Conservation (phyloP, 2,797 vertebrate genomes). For the Brachyalestes nurse region DNA sequence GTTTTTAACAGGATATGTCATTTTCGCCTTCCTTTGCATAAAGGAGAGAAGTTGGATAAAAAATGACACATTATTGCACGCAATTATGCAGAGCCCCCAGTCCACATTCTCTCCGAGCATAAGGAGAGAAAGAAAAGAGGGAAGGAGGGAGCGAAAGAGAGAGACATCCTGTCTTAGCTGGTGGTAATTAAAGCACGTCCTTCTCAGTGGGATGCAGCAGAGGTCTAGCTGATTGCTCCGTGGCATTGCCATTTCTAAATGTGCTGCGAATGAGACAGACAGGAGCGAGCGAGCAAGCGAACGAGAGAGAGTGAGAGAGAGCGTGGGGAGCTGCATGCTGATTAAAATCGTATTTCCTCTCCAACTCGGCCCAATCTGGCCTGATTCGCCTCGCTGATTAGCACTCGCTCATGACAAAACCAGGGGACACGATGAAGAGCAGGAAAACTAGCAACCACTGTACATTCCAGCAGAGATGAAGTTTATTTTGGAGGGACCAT, state of each 20-base stretch:
- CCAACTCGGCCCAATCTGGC: constrained; percentile 55
- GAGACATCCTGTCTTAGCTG: constrained; percentile 54
- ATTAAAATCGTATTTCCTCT: constrained; percentile 65
- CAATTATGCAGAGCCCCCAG: constrained; percentile 49
- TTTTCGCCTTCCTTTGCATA: constrained; percentile 56
- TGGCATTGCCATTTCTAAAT: constrained; percentile 57
- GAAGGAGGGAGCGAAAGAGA: constrained; percentile 25
- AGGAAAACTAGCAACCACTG: constrained; percentile 41
- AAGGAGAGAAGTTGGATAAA: constrained; percentile 47
- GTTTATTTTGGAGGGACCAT: constrained; percentile 4
- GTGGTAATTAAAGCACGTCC: constrained; percentile 65
- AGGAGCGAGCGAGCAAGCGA: constrained; percentile 34
- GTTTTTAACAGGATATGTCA: constrained; percentile 60
- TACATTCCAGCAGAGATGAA: constrained; percentile 27
- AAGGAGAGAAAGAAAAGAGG: constrained; percentile 5
- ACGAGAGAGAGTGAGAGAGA: constrained; percentile 42
- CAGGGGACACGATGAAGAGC: constrained; percentile 46
- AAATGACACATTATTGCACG: constrained; percentile 55
- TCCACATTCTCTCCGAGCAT: constrained; percentile 26
- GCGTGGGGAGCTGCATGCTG: constrained; percentile 51
- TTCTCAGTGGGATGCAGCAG: constrained; percentile 55
- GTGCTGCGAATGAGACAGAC: constrained; percentile 56
- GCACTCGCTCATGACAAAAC: constrained; percentile 55
- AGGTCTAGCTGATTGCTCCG: constrained; percentile 64
- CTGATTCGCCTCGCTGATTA: constrained; percentile 62